Base-by-base conservation (phyloP, 2,797 vertebrate species). In the Urosaurus nigricauda region DNA sequence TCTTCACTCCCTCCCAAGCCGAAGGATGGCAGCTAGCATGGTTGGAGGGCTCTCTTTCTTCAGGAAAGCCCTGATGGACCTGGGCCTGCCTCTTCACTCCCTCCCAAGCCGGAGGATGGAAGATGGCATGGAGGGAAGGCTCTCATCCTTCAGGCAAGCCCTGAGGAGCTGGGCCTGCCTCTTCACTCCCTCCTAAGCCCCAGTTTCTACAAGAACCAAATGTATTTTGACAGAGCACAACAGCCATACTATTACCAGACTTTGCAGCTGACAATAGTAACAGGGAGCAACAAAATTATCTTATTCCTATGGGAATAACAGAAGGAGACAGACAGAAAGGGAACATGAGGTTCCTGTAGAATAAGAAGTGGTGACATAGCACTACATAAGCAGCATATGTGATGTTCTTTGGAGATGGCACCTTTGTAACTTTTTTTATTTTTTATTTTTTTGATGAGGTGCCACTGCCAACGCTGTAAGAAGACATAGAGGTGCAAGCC, bases 161-260 rank as follows among this genome's bases (percentile, higher is more conserved):
- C n/a, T n/a, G n/a, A n/a, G n/a, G n/a, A n/a, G n/a, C n/a, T n/a
- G n/a, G n/a, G n/a, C n/a, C n/a, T n/a, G n/a, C n/a, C n/a, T n/a
- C n/a, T n/a, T n/a, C n/a, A n/a, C n/a, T n/a, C n/a, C n/a, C n/a
- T n/a, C 80, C n/a, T 84, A 82, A 93, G 35, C 85, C 89, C 63
- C 77, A 79, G 4, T 56, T 78, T 93, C 53, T 90, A 91, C 82
- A 60, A 56, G 60, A 93, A 90, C 84, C 90, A 92, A 91, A 92
- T 37, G 79, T 37, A 89, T 89, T 88, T 83, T 90, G 78, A 88
- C 71, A 92, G 79, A 73, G 35, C 47, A 82, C 60, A 63, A 7
- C 35, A 87, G 79, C 58, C 83, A 91, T 80, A 92, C 83, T 75
- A 88, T 24, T 88, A 87, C 56, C 40, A 65, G 87, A 35, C 53